phyloP scores from a whole-genome alignment of 2,797 vertebrate species.

The Tragopan temminckii region DNA sequence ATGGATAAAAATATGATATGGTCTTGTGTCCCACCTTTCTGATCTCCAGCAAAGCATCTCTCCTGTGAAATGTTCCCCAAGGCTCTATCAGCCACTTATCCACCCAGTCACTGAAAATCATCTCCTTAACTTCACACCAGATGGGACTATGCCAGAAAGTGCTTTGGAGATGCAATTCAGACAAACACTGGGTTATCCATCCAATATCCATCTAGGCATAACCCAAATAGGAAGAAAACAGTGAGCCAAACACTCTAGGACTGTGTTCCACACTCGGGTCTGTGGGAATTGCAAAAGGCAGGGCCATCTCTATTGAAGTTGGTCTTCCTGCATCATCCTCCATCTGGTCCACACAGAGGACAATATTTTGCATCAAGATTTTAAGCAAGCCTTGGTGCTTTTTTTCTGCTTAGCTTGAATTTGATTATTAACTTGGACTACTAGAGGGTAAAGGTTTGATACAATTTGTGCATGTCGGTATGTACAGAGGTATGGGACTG shows the following conservation, averaged over 20 bases:
- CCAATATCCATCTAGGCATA: background rate
- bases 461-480: background rate
- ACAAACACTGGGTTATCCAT: background rate
- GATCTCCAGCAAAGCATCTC: background rate
- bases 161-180: background rate
- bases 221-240: background rate
- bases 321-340: background rate
- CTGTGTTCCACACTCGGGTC: background rate
- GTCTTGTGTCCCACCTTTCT: background rate
- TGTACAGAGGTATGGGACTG: background rate
- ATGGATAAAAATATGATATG: background rate
- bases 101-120: background rate
- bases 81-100: background rate
- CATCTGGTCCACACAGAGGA: background rate
- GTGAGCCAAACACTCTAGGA: background rate
- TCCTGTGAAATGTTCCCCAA: background rate
- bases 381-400: background rate
- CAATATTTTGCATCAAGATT: background rate
- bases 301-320: background rate
- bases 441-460: slow-evolving; percentile 22
- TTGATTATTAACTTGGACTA: background rate
- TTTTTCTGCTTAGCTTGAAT: background rate
- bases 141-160: background rate
- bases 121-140: background rate
- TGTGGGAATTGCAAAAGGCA: background rate